Evolutionary conservation across 2,888 invertebrate species (phyloP).

Genomic region (Priocnemis perturbator): DNA sequence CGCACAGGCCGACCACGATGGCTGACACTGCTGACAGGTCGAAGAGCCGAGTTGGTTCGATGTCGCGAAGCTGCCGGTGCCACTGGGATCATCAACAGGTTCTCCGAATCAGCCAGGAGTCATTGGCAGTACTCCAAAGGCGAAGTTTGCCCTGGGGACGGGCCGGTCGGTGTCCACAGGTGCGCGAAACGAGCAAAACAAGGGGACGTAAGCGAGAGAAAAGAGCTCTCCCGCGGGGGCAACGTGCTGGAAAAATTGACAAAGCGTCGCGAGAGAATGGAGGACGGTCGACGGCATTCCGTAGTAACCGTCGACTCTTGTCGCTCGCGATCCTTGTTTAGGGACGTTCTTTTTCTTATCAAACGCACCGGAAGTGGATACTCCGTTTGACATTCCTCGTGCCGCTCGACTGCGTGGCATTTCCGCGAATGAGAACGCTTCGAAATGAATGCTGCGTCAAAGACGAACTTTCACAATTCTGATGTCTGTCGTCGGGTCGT

Average conservation of each 20-base stretch:
- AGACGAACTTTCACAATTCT: too few relatives aligned
- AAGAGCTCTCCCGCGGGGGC: too few relatives aligned
- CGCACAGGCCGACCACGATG: too few relatives aligned
- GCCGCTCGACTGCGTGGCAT: neutral
- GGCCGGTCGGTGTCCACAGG: constrained; percentile 46
- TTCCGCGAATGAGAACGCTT: too few relatives aligned
- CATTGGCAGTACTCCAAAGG: constrained; percentile 65
- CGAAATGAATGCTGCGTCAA: too few relatives aligned
- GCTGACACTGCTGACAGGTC: too few relatives aligned
- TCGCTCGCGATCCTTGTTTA: too few relatives aligned
- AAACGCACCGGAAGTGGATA: too few relatives aligned
- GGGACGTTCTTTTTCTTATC: too few relatives aligned
- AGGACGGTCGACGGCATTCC: neutral
- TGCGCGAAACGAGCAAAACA: constrained; percentile 44
- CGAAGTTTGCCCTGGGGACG: constrained; percentile 37
- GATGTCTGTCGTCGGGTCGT: too few relatives aligned
- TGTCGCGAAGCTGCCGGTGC: neutral
- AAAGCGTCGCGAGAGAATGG: neutral
- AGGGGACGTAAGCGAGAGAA: neutral
- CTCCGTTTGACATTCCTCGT: too few relatives aligned
- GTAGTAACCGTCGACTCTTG: neutral
- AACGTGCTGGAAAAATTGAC: too few relatives aligned
- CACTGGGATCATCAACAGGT: constrained; percentile 63
- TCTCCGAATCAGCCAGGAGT: constrained; percentile 59
- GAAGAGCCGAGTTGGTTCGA: neutral